Conservation (phyloP, 1,140 invertebrate species). For the Drosophila sp. region DNA sequence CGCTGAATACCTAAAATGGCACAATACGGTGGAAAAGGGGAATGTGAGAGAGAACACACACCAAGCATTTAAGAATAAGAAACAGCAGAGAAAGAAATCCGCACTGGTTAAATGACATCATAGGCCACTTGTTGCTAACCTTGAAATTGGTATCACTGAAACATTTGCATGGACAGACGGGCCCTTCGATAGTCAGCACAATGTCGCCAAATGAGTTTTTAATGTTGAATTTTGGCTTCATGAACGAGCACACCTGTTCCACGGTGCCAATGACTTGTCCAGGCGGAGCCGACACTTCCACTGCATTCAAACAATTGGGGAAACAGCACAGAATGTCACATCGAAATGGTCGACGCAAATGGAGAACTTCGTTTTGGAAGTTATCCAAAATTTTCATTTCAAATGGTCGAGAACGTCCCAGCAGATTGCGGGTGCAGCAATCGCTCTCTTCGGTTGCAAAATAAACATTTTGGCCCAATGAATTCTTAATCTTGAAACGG, state of each 20-base stretch:
- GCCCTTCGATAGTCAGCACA: constrained; percentile 89
- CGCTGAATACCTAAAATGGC: constrained; percentile 58
- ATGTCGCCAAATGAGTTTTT: constrained; percentile 86
- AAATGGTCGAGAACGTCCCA: constrained; percentile 90
- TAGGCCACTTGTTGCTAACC: constrained; percentile 62
- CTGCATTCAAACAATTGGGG: constrained; percentile 91
- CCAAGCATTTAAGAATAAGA: not conserved
- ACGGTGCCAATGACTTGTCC: constrained; percentile 86
- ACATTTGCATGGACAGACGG: constrained; percentile 85
- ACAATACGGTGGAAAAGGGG: constrained; percentile 14
- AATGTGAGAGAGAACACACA: constrained; percentile 17
- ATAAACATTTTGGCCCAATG: constrained; percentile 90
- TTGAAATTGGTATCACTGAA: constrained; percentile 86
- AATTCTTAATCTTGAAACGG: constrained; percentile 91
- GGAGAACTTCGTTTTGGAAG: constrained; percentile 89
- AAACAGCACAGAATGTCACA: constrained; percentile 89
- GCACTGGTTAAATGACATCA: constrained; percentile 16
- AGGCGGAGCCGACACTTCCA: constrained; percentile 84
- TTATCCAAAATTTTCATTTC: constrained; percentile 93
- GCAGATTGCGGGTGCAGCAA: constrained; percentile 89
- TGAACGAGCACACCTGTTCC: constrained; percentile 89
- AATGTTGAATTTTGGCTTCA: constrained; percentile 87
- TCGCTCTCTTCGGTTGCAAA: constrained; percentile 92
- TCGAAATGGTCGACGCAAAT: constrained; percentile 88
- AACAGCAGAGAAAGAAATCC: constrained; percentile 1